Evolutionary conservation across 2,888 invertebrate genomes (phyloP), one percentile per base, ranked within the genome.

Genomic region (Ctena decussata): DNA sequence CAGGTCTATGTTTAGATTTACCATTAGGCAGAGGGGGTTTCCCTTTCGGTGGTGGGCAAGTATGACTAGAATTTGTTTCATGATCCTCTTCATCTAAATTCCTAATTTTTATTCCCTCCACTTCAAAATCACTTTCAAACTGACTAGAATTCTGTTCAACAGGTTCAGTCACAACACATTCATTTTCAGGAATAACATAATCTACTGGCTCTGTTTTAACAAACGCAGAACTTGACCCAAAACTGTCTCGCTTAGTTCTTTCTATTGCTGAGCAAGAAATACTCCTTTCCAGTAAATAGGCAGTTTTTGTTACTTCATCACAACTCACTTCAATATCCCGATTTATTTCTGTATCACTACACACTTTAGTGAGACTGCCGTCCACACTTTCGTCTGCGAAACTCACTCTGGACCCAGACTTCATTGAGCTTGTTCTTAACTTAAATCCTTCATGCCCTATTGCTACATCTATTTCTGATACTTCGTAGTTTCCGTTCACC

Each of bases 261-360:
- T 94, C 93, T 18, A 93, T 89, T 11, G 89, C 89, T 0, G 93
- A 93, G 37, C 82, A 90, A 8, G 93, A 93, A 24, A 92, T 73
- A 81, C 91, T 92, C 12, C 92, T 80, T 21, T 92, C 92, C 27
- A 91, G 49, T 32, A 82, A 37, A 82, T 82, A 78, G 71, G 80
- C 39, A 18, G 73, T 72, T n/a, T 35, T 41, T 44, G 44, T 44
- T 5, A 65, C 35, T 35, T 65, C 65, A 35, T 65, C 35, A 35
- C 21, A 32, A 65, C 12, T 35, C 32, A 78, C 24, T 27, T 35
- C 57, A 21, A 30, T 57, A 15, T 81, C 84, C 8, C 77, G 24
- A 73, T 85, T 44, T 8, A 85, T 65, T 30, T 85, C 88, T 21
- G 82, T 76, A 39, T 85, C 88, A 69, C 88, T 88, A 57, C 83